Evolutionary conservation across 2,113 vertebrate species (phyloP), one percentile per base, ranked within the genome.

Genomic region (Platycercus adscitus): DNA sequence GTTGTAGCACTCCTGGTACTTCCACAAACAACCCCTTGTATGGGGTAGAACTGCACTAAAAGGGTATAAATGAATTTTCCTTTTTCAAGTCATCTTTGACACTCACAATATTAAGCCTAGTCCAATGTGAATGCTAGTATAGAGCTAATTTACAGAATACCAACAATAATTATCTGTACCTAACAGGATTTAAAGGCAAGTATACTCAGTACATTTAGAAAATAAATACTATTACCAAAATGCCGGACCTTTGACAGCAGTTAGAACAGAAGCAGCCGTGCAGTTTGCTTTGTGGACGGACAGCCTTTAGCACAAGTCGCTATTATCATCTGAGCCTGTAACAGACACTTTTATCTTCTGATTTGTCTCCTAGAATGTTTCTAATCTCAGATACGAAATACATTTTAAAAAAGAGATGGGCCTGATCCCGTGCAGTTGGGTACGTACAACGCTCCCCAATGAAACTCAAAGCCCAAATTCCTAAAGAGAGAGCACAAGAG

Each of bases 121-220:
- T 63, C 92, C 83, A 73, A 85, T 26, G 69, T 72, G 83, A 84
- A 92, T 63, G 86, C 91, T 84, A 95, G 83, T 39, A 77, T 23
- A 96, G 91, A 88, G 81, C 77, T 94, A 88, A 76, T 95, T 95
- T 88, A 95, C 53, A 96, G 86, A 94, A 95, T 79, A 84, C 73
- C 91, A 91, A 73, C 1, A 1, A 83, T 56, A 89, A 65, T 69
- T 89, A 90, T 53, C 17, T 37, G 79, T 61, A 89, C 77, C 83
- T 92, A 93, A 65, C 33, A 86, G 86, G 56, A 82, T 80, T 93
- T 87, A 89, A 92, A 95, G 95, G 91, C 20, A 63, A 92, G 28
- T 79, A 71, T 69, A 93, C 39, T 92, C 66, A 87, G 81, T 43
- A 93, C 86, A 90, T 75, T 60, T 63, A 94, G 69, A 68, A 90